These are phyloP conservation scores for Podargus strigoides DNA, from an alignment of 2,797 vertebrate genomes.

Conservation along the genomic window DNA sequence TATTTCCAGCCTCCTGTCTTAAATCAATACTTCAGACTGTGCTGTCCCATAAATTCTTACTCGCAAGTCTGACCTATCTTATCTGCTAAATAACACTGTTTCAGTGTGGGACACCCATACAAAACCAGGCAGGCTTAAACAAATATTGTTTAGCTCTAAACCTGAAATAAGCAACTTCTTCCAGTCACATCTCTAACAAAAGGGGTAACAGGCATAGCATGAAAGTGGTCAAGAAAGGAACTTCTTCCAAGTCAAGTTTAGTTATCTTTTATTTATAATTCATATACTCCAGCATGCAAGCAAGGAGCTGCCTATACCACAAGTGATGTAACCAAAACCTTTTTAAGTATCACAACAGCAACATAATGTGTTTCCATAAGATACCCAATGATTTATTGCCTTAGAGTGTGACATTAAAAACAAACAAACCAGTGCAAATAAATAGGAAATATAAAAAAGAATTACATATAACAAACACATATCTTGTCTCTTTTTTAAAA, in stretches of 20 bases:
- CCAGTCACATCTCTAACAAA: neutral
- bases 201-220: neutral
- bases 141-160: neutral
- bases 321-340: neutral
- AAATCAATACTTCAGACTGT: neutral
- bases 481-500: neutral
- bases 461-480: neutral
- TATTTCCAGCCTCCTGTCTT: neutral
- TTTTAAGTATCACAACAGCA: neutral
- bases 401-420: neutral
- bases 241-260: neutral
- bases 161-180: neutral
- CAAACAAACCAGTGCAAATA: neutral
- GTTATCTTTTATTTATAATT: neutral
- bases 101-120: neutral
- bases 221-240: neutral
- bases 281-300: neutral
- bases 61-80: neutral
- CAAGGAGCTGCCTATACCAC: neutral
- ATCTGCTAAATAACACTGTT: neutral
- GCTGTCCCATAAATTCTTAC: neutral
- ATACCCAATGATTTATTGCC: neutral
- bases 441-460: neutral
- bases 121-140: neutral
- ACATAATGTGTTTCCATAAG: neutral